phyloP scores from a whole-genome alignment of 2,888 invertebrate genomes.

The Nysson spinosus region DNA sequence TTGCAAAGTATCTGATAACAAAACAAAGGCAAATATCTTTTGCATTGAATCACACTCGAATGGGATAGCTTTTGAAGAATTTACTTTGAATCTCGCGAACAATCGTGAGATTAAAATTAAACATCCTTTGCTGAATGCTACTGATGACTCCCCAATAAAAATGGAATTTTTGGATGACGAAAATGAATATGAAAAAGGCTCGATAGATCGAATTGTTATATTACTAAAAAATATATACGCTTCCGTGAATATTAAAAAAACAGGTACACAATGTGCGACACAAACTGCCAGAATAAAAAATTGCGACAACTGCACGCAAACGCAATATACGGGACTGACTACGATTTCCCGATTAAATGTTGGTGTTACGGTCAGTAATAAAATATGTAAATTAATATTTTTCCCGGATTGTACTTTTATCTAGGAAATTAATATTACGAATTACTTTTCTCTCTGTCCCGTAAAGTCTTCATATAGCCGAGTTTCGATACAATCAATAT shows the following conservation, averaged over 20 bases:
- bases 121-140: conserved; percentile 17
- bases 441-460: too few species aligned
- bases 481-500: too few species aligned
- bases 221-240: conserved; percentile 54
- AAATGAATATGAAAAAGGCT: conserved; percentile 50
- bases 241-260: conserved; percentile 49
- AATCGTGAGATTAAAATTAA: conserved; percentile 57
- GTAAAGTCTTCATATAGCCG: too few species aligned
- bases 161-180: conserved; percentile 59
- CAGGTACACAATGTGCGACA: conserved; percentile 54
- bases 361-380: conserved; percentile 40
- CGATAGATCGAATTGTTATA: conserved; percentile 52
- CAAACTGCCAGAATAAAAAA: conserved; percentile 56
- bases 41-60: conserved; percentile 62
- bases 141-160: conserved; percentile 22
- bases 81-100: conserved; percentile 51
- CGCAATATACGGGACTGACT: conserved; percentile 51
- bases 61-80: conserved; percentile 59
- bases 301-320: conserved; percentile 54
- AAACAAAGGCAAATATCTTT: conserved; percentile 22
- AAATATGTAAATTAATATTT: too few species aligned
- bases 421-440: too few species aligned
- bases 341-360: conserved; percentile 56
- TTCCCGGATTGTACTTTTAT: too few species aligned
- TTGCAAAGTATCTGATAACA: background rate